These are phyloP conservation scores for Chloropsis hardwickii DNA, from an alignment of 2,113 vertebrate species.

Conservation along the genomic window DNA sequence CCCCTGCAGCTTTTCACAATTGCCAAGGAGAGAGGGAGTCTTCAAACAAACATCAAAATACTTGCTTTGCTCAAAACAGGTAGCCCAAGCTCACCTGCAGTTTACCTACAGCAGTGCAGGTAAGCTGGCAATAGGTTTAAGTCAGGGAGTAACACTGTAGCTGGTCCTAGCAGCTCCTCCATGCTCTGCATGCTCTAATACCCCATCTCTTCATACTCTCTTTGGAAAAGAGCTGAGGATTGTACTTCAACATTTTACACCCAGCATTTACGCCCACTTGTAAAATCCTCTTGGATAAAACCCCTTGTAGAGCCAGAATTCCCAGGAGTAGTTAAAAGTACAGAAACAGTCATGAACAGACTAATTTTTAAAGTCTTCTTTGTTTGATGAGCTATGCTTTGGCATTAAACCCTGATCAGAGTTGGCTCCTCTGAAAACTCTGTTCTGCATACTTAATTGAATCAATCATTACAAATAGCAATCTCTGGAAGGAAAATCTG, in stretches of 20 bases:
- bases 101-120: neutral
- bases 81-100: neutral
- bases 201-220: neutral
- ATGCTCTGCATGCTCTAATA: neutral
- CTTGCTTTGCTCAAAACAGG: neutral
- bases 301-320: neutral
- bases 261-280: neutral
- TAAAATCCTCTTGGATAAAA: neutral
- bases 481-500: neutral
- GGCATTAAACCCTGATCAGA: neutral
- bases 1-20: neutral
- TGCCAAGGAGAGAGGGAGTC: neutral
- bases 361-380: neutral
- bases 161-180: neutral
- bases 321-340: neutral
- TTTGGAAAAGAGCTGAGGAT: neutral
- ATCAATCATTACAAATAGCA: neutral
- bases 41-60: neutral
- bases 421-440: neutral
- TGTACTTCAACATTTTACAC: neutral
- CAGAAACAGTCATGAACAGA: neutral
- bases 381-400: neutral
- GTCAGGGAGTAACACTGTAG: neutral
- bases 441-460: neutral
- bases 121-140: neutral